Base-by-base conservation (phyloP, 2,888 invertebrate genomes). In the Eristalis tenax region DNA sequence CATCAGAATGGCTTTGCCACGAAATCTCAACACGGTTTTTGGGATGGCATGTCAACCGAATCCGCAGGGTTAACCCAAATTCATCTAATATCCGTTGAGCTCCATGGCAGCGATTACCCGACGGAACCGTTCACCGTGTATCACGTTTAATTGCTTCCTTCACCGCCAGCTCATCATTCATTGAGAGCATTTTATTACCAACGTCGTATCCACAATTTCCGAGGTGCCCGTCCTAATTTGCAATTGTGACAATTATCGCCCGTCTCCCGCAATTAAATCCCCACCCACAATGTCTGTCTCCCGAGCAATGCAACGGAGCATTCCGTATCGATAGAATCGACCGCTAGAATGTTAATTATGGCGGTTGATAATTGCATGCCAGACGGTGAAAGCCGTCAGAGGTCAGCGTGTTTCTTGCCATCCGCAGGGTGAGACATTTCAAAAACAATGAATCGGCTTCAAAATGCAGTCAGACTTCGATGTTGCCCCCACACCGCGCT, bases 91-190 rank as follows among this genome's bases (percentile, higher is more conserved):
- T 50, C 50, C 50, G 50, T 8, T 2, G 50, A n/a, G 50, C 50
- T 50, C 8, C 18, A 1, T 50, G 18, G 18, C 50, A 18, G 50
- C 18, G 50, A 50, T 50, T 50, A 50, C 50, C 1, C 38, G 4
- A 38, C 13, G 38, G 50, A 50, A 18, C 50, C 18, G 18, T 18
- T 50, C 6, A 32, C 18, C 50, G 50, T 50, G 50, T 50, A 18
- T 50, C 50, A 50, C 50, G 50, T 50, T 50, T 50, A 50, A 50
- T 50, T 50, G 50, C 50, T 50, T 50, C 50, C 50, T 50, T n/a
- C 8, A 18, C 50, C 50, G 8, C 8, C 38, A 13, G 38, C 38
- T 38, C 38, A 38, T 38, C 38, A 4, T 13, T 38, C 38, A 38
- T 38, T 38, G 38, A 13, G 13, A 13, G 18, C 18, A 50, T 18